Conservation (phyloP, 1,140 invertebrate genomes). For the Sinonovacula constricta region DNA sequence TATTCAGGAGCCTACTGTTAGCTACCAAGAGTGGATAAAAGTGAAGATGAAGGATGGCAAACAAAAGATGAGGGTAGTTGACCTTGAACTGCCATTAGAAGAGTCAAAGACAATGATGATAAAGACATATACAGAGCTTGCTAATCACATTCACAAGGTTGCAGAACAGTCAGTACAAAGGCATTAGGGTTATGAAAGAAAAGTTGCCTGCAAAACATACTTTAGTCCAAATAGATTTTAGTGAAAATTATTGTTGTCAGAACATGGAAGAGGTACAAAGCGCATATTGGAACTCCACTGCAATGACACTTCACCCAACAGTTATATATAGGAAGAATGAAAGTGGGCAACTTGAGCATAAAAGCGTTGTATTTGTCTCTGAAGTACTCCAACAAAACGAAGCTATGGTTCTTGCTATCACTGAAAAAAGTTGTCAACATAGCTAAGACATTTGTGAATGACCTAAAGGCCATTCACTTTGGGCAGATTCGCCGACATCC, state of each 20-base stretch:
- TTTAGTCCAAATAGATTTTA: conserved; percentile 29
- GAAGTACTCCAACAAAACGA: conserved; percentile 48
- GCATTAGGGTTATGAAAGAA: conserved; percentile 32
- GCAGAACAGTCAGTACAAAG: conserved; percentile 34
- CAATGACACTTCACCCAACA: conserved; percentile 55
- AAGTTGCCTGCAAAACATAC: conserved; percentile 31
- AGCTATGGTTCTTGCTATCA: conserved; percentile 31
- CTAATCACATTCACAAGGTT: conserved; percentile 32
- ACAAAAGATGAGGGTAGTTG: conserved; percentile 28
- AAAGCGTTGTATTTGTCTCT: conserved; percentile 41
- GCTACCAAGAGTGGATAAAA: conserved; percentile 38
- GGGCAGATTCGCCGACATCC: conserved; percentile 51
- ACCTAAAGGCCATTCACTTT: conserved; percentile 51
- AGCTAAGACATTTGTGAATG: conserved; percentile 12
- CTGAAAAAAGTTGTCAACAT: conserved; percentile 16
- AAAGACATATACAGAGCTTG: conserved; percentile 14
- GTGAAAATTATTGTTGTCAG: conserved; percentile 52
- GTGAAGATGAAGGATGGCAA: conserved; percentile 27
- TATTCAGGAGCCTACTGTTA: background rate
- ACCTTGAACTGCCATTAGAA: conserved; percentile 15
- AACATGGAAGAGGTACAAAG: conserved; percentile 55
- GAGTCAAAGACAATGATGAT: conserved; percentile 38
- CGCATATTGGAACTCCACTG: conserved; percentile 57
- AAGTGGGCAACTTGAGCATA: conserved; percentile 22
- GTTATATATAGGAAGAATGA: conserved; percentile 19